Percentiles rank a stretch among this genome's conserved stretches.
Evolutionary conservation across 2,113 vertebrate species (phyloP).

Genomic region (Phainopepla nitens): DNA sequence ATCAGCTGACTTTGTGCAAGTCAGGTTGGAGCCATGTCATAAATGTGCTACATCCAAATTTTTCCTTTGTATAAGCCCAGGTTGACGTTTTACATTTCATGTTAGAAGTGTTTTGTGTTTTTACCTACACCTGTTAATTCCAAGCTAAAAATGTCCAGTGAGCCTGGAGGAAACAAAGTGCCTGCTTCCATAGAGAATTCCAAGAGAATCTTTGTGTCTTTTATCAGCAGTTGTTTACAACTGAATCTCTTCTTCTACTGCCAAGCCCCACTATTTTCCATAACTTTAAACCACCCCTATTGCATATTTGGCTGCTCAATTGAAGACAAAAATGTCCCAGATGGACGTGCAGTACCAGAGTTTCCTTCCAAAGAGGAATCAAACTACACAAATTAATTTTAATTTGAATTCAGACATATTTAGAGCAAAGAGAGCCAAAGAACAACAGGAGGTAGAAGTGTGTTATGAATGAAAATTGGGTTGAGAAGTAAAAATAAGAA

Average conservation of each 20-base stretch:
- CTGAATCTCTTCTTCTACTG: neutral
- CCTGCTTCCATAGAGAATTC: neutral
- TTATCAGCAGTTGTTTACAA: neutral
- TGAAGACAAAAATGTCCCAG: neutral
- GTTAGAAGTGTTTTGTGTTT: neutral
- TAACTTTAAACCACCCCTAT: neutral
- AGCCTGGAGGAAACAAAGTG: neutral
- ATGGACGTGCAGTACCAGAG: neutral
- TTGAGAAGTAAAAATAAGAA: conserved; percentile 8
- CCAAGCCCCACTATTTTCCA: neutral
- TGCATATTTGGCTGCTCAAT: neutral
- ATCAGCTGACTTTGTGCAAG: neutral
- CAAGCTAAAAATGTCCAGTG: neutral
- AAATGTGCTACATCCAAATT: neutral
- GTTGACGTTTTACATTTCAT: neutral
- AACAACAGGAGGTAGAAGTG: neutral
- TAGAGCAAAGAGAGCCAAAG: neutral
- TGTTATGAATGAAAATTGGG: neutral
- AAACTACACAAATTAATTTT: neutral
- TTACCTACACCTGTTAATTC: neutral
- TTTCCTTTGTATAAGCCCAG: neutral
- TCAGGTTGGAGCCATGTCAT: neutral
- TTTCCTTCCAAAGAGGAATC: neutral
- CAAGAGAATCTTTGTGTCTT: neutral
- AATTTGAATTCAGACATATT: neutral